These are phyloP conservation scores for Meliscaeva auricollis DNA, from an alignment of 2,888 invertebrate species.

Conservation along the genomic window DNA sequence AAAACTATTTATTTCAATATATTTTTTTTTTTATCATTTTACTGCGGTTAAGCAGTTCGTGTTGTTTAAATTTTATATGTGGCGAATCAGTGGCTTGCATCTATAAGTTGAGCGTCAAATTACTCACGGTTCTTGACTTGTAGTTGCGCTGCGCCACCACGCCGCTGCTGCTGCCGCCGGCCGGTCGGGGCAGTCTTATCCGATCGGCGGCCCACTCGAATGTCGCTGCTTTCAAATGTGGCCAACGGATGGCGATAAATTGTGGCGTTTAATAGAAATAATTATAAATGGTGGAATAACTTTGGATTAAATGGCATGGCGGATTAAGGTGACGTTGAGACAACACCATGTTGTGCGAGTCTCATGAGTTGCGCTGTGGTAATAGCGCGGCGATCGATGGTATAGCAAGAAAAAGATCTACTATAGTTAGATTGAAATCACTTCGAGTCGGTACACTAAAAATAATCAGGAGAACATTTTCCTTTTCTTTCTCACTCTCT, in stretches of 20 bases:
- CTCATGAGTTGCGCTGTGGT: neutral
- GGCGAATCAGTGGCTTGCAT: conserved; percentile 66
- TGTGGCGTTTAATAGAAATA: conserved; percentile 69
- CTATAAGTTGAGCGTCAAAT: conserved; percentile 63
- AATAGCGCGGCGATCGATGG: neutral
- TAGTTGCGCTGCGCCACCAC: neutral
- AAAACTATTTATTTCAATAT: neutral
- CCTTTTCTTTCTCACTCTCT: neutral
- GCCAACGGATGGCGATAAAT: conserved; percentile 54
- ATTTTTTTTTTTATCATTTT: conserved; percentile 44
- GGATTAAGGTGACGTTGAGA: conserved; percentile 50
- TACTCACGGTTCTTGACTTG: conserved; percentile 47
- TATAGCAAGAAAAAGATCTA: conserved; percentile 20
- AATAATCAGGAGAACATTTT: neutral
- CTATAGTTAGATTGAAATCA: neutral
- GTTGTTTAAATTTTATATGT: conserved; percentile 58
- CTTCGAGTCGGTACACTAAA: neutral
- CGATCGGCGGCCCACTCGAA: conserved; percentile 59
- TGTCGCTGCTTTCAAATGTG: conserved; percentile 43
- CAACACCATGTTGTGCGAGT: conserved; percentile 3
- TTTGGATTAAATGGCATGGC: conserved; percentile 48
- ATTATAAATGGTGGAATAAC: conserved; percentile 56
- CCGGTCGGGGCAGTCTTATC: conserved; percentile 17
- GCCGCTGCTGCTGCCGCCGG: no score
- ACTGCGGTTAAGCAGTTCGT: conserved; percentile 70